These are phyloP conservation scores for Brachionus plicatilis DNA, from an alignment of 1,140 invertebrate genomes.

Conservation along the genomic window DNA sequence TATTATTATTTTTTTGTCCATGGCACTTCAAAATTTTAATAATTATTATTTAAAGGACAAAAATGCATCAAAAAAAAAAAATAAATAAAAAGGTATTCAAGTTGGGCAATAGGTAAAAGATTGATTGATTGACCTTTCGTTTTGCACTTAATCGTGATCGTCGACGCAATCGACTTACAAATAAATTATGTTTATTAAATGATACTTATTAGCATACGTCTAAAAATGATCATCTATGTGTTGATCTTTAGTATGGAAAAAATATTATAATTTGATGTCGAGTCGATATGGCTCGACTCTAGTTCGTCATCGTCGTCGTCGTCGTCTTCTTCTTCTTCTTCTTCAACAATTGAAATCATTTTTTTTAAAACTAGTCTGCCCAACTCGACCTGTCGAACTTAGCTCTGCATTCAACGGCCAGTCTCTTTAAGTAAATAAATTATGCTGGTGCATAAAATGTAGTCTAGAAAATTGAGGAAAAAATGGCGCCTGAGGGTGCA, in stretches of 20 bases:
- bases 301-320: background rate
- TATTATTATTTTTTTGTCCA: no score
- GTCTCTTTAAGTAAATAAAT: no score
- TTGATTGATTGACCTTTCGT: background rate
- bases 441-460: no score
- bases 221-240: conserved; percentile 3
- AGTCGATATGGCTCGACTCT: background rate
- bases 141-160: background rate
- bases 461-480: background rate
- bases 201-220: background rate
- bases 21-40: no score
- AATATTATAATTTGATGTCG: background rate
- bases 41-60: no score
- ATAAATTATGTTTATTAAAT: conserved; percentile 20
- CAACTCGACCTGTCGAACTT: background rate
- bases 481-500: background rate
- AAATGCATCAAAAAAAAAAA: background rate
- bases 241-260: background rate
- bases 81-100: background rate
- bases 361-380: background rate
- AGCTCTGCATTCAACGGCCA: background rate
- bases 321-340: no score
- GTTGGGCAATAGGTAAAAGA: background rate
- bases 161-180: background rate
- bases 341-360: background rate